These are phyloP conservation scores for Monochamus saltuarius DNA, from an alignment of 1,140 invertebrate genomes.

Conservation along the genomic window DNA sequence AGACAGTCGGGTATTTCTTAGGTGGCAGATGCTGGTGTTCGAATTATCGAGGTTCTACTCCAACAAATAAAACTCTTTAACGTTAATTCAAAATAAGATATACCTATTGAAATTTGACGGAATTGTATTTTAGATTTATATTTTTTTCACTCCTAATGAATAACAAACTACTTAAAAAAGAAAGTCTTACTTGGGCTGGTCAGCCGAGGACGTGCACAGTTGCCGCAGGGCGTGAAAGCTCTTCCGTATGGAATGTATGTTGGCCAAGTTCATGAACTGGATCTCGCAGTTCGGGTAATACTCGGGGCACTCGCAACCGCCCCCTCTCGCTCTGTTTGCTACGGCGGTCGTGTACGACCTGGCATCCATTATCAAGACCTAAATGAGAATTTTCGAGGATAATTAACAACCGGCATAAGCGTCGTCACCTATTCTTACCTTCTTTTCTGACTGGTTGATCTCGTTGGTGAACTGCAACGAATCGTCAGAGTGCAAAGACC, in stretches of 20 bases:
- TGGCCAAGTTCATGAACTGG: conserved; percentile 95
- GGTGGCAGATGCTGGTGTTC: too few relatives aligned
- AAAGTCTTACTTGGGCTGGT: conserved; percentile 70
- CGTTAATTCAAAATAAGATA: too few relatives aligned
- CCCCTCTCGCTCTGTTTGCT: conserved; percentile 92
- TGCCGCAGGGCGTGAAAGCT: conserved; percentile 77
- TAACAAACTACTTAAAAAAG: not conserved
- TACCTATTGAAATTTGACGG: too few relatives aligned
- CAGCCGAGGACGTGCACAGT: conserved; percentile 72
- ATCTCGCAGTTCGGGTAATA: conserved; percentile 94
- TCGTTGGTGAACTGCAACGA: conserved; percentile 40
- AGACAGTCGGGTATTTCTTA: too few relatives aligned
- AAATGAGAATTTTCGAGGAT: conserved; percentile 25
- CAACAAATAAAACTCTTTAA: too few relatives aligned
- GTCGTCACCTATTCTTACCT: conserved; percentile 27
- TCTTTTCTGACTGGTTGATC: conserved; percentile 37
- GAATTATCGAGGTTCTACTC: too few relatives aligned
- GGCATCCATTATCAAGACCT: conserved; percentile 92
- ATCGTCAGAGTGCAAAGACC: conserved; percentile 43
- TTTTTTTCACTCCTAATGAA: not conserved
- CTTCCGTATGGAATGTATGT: conserved; percentile 93
- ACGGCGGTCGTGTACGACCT: conserved; percentile 93
- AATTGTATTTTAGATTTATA: too few relatives aligned
- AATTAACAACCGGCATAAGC: not conserved
- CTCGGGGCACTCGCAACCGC: conserved; percentile 93